Conservation (phyloP, 2,888 invertebrate genomes). For the Anthophora plumipes region DNA sequence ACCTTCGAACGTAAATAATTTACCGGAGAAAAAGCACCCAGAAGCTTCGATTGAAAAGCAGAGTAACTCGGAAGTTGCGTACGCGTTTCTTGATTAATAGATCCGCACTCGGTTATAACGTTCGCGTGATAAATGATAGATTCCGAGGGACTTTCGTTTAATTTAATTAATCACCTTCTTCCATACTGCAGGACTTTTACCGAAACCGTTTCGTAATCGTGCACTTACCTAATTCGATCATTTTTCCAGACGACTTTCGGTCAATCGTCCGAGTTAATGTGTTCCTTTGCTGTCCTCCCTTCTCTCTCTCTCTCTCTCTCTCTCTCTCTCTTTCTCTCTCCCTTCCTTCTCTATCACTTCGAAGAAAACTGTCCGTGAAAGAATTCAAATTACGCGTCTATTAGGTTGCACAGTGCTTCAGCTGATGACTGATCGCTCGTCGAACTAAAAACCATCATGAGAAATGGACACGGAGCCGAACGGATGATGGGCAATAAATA, state of each 20-base stretch:
- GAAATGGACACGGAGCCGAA: slow-evolving; percentile 26
- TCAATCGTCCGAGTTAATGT: no score
- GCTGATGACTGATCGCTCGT: slow-evolving; percentile 17
- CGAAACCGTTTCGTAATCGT: neutral
- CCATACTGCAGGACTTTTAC: slow-evolving; percentile 9
- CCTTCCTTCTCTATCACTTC: neutral
- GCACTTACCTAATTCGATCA: neutral
- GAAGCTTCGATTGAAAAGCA: slow-evolving; percentile 8
- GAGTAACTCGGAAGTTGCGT: slow-evolving; percentile 34
- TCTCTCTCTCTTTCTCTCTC: no score
- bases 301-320: no score
- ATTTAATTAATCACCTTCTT: slow-evolving; percentile 44
- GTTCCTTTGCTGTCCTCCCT: no score
- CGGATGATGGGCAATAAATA: slow-evolving; percentile 51
- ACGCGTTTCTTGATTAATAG: slow-evolving; percentile 43
- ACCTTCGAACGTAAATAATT: no score
- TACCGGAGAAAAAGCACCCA: neutral
- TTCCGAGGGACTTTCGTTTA: slow-evolving; percentile 32
- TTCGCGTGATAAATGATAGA: slow-evolving; percentile 46
- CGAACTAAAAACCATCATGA: slow-evolving; percentile 24
- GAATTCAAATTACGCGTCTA: slow-evolving; percentile 1
- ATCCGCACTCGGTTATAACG: neutral
- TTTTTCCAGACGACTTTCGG: neutral
- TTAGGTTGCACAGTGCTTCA: neutral
- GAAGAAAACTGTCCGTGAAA: neutral